phyloP scores from a whole-genome alignment of 1,140 invertebrate species.

The Brachionus plicatilis region DNA sequence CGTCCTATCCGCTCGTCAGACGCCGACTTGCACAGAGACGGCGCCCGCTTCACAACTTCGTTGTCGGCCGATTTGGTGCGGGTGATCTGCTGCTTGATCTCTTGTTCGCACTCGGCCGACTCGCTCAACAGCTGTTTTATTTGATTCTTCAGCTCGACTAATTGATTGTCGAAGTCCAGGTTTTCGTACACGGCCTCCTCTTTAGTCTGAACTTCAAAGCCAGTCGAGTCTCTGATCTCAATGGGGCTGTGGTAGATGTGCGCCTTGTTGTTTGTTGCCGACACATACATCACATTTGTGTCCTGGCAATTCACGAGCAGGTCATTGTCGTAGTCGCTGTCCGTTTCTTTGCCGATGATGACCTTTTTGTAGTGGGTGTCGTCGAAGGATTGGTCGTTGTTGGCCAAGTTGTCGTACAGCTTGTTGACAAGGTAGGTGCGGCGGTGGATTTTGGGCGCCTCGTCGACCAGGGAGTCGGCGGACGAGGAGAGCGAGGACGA shows the following conservation, averaged over 20 bases:
- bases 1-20: background rate
- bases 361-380: conserved; percentile 16
- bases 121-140: conserved; percentile 7
- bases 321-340: conserved; percentile 19
- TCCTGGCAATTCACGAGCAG: background rate
- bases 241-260: background rate
- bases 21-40: background rate
- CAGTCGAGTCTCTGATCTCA: conserved; percentile 27
- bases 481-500: conserved; percentile 30
- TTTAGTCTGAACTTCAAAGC: conserved; percentile 8
- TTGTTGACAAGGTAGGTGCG: conserved; percentile 27
- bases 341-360: background rate
- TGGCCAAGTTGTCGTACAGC: conserved; percentile 20
- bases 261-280: background rate
- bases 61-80: background rate
- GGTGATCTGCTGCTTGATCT: background rate
- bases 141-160: conserved; percentile 36
- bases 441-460: background rate
- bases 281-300: background rate
- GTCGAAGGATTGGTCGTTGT: background rate
- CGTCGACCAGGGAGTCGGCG: conserved; percentile 6
- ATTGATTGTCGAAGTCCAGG: conserved; percentile 17
- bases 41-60: background rate
- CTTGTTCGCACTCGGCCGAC: background rate
- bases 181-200: background rate